A percentile compares a stretch with the other conserved stretches of the same genome.
phyloP scores from a whole-genome alignment of 2,888 invertebrate genomes.

The Bellardia bayeri region DNA sequence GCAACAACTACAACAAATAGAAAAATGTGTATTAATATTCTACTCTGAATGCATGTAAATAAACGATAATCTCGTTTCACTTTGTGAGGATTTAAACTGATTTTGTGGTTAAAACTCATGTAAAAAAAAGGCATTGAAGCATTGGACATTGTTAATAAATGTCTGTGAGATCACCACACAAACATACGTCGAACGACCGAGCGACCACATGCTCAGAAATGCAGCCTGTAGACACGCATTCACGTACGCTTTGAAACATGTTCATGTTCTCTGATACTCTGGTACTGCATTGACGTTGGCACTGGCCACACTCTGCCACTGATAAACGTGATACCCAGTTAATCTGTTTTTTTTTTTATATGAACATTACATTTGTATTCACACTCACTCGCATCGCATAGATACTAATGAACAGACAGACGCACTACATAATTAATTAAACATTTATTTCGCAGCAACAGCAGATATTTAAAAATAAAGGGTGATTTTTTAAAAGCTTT shows the following conservation, averaged over 20 bases:
- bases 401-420: conserved; percentile 1
- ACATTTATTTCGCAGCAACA: conserved; percentile 50
- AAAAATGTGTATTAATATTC: conserved; percentile 51
- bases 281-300: neutral
- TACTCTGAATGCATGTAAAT: conserved; percentile 51
- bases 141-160: conserved; percentile 55
- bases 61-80: conserved; percentile 66
- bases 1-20: conserved; percentile 32
- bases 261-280: conserved; percentile 31
- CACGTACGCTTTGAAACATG: conserved; percentile 38
- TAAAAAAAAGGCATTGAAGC: conserved; percentile 35
- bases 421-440: conserved; percentile 61
- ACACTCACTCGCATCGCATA: conserved; percentile 29
- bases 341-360: conserved; percentile 47
- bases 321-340: conserved; percentile 62
- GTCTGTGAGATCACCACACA: conserved; percentile 52
- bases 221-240: conserved; percentile 45
- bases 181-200: neutral
- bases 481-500: no score
- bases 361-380: conserved; percentile 51
- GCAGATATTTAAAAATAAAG: conserved; percentile 44
- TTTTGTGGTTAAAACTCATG: conserved; percentile 67
- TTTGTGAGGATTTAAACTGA: conserved; percentile 68
- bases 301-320: conserved; percentile 54
- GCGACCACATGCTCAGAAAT: conserved; percentile 45